Conservation (phyloP, 1,140 invertebrate genomes). For the Drosophila pseudoananassae region DNA sequence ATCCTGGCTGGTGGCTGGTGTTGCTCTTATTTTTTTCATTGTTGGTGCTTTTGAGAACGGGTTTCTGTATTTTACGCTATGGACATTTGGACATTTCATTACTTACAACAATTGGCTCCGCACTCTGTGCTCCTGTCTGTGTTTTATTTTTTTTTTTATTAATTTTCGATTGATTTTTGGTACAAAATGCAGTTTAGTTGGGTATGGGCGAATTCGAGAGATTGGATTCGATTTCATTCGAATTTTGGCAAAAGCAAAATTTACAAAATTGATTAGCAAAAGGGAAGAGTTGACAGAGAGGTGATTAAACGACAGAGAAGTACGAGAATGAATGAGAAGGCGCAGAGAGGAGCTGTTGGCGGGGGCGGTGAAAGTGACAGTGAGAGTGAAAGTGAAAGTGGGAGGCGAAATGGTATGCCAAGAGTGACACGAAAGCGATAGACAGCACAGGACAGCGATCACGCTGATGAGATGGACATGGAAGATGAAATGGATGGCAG, state of each 20-base stretch:
- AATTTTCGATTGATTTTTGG: constrained; percentile 30
- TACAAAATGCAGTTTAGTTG: constrained; percentile 27
- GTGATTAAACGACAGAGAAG: constrained; percentile 14
- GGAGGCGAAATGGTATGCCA: not conserved
- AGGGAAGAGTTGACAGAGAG: constrained; percentile 41
- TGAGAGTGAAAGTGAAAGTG: constrained; percentile 21
- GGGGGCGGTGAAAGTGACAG: constrained; percentile 1
- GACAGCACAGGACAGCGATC: constrained; percentile 45
- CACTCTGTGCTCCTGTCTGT: constrained; percentile 94
- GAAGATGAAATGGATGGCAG: constrained; percentile 5
- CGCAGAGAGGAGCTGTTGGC: constrained; percentile 58
- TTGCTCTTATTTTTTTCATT: constrained; percentile 26
- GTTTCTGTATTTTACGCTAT: constrained; percentile 38
- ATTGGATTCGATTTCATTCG: constrained; percentile 72
- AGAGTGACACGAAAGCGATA: constrained; percentile 8
- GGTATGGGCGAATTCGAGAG: constrained; percentile 53
- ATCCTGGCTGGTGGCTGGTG: constrained; percentile 33
- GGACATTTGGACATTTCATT: constrained; percentile 75
- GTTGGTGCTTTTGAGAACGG: constrained; percentile 41
- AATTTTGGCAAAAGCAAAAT: constrained; percentile 76
- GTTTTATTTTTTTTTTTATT: constrained; percentile 64
- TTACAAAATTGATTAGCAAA: constrained; percentile 75
- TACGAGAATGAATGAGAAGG: constrained; percentile 45
- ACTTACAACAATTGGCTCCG: constrained; percentile 98
- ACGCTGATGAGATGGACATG: constrained; percentile 39